A percentile compares a stretch with the other conserved stretches of the same genome.
phyloP scores from a whole-genome alignment of 2,888 invertebrate species.

The Habrosyne pyritoides region DNA sequence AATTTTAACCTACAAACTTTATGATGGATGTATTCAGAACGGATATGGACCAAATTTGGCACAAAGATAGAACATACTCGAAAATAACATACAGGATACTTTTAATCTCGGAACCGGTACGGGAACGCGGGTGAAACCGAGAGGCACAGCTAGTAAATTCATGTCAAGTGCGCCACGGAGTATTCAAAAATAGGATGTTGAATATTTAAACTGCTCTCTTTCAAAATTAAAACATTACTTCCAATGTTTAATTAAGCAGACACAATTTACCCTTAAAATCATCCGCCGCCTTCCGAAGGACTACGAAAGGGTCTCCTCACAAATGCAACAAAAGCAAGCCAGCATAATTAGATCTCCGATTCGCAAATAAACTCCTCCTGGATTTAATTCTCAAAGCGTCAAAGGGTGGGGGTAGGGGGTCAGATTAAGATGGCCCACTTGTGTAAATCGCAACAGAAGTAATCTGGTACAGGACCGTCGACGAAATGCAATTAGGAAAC shows the following conservation, averaged over 20 bases:
- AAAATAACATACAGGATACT: no score
- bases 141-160: no score
- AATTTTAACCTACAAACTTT: no score
- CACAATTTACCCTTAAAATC: neutral
- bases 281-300: neutral
- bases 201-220: no score
- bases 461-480: conserved; percentile 47
- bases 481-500: conserved; percentile 56
- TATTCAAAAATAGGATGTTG: no score
- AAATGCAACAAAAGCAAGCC: conserved; percentile 33
- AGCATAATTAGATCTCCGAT: conserved; percentile 29
- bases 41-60: no score
- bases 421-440: conserved; percentile 37
- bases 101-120: no score
- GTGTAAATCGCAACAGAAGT: conserved; percentile 55
- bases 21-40: no score
- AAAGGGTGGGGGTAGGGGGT: conserved; percentile 23
- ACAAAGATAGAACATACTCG: no score
- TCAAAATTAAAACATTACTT: neutral
- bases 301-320: conserved; percentile 9
- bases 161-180: no score
- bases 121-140: no score
- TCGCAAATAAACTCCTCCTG: conserved; percentile 26
- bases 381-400: conserved; percentile 19
- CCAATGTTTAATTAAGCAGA: neutral